A percentile compares a stretch with the other conserved stretches of the same genome.
These are phyloP conservation scores for Ochropleura plecta DNA, from an alignment of 2,888 invertebrate species.

Conservation along the genomic window DNA sequence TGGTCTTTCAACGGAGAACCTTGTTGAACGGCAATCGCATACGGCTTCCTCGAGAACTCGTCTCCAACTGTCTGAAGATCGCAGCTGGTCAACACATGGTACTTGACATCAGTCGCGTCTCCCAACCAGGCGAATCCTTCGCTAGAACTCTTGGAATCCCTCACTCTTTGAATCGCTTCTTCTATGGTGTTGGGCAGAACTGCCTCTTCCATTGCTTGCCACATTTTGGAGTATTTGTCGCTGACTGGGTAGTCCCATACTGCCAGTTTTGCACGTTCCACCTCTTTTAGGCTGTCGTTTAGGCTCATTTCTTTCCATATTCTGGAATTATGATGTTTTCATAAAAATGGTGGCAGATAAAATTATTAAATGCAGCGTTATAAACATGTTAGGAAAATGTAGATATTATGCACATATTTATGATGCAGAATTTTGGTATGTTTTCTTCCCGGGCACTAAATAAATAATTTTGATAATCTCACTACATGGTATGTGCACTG, in stretches of 20 bases:
- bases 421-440: not conserved
- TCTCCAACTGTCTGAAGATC: constrained; percentile 98
- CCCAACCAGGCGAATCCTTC: constrained; percentile 97
- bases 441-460: not conserved
- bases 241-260: constrained; percentile 99
- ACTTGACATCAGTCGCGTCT: constrained; percentile 96
- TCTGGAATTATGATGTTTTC: constrained; percentile 84
- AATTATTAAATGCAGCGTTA: not conserved
- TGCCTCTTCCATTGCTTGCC: constrained; percentile 98
- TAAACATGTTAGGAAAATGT: not conserved
- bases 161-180: constrained; percentile 93
- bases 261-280: constrained; percentile 97
- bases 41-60: constrained; percentile 99
- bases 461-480: not conserved
- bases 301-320: constrained; percentile 99
- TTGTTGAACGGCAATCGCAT: constrained; percentile 99
- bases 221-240: constrained; percentile 99
- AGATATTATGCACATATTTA: not conserved
- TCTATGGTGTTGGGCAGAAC: constrained; percentile 94
- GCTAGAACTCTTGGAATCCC: constrained; percentile 92
- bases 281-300: constrained; percentile 97
- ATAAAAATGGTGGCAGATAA: not conserved
- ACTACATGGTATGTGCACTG: constrained; percentile 22
- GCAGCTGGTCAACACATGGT: constrained; percentile 94
- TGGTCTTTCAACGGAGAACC: constrained; percentile 98